Evolutionary conservation across 2,797 vertebrate species (phyloP).

Genomic region (Catamblyrhynchus diadema): DNA sequence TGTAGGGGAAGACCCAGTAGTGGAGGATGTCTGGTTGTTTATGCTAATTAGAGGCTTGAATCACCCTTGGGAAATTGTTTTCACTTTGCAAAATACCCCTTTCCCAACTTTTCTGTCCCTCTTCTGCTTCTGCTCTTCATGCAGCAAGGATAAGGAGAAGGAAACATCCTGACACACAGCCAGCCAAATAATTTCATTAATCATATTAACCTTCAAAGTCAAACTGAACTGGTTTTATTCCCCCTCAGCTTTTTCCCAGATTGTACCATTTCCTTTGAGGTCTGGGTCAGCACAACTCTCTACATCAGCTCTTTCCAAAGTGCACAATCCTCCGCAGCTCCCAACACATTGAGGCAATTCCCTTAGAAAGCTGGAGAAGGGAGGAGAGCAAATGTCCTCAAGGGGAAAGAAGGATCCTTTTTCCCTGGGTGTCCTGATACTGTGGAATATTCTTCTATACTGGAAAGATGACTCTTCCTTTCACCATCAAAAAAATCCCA

Average conservation of each 20-base stretch:
- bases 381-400: not conserved
- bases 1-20: not conserved
- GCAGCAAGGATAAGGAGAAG: not conserved
- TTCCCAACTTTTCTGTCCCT: not conserved
- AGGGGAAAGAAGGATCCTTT: not conserved
- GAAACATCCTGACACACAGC: not conserved
- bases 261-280: not conserved
- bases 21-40: not conserved
- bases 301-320: not conserved
- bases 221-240: not conserved
- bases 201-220: not conserved
- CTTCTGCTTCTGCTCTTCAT: not conserved
- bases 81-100: not conserved
- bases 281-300: not conserved
- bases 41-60: not conserved
- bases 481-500: accelerated
- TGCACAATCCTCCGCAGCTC: not conserved
- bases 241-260: not conserved
- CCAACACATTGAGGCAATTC: not conserved
- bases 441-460: not conserved
- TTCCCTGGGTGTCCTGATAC: not conserved
- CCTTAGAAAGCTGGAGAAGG: not conserved
- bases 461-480: not conserved
- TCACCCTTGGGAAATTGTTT: not conserved
- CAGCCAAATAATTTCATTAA: not conserved